Evolutionary conservation across 2,888 invertebrate species (phyloP).

Genomic region (Synanthedon vespiformis): DNA sequence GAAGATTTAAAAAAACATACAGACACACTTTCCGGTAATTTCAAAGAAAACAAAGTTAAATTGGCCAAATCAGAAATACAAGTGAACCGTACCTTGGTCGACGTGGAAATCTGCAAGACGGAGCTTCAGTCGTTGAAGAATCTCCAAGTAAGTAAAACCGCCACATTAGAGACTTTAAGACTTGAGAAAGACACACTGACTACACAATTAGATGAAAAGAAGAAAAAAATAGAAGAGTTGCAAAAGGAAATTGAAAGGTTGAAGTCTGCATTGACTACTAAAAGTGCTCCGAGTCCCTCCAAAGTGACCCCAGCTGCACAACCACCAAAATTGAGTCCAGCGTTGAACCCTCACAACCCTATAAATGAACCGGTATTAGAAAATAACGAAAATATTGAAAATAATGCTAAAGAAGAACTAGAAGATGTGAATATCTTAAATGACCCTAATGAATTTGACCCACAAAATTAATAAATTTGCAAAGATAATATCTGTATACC

Average conservation of each 20-base stretch:
- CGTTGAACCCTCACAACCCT: conserved; percentile 39
- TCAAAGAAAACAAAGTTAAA: conserved; percentile 35
- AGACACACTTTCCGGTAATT: conserved; percentile 32
- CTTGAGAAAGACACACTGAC: conserved; percentile 56
- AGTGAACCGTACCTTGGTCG: conserved; percentile 46
- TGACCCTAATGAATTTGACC: conserved; percentile 53
- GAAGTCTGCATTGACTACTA: conserved; percentile 44
- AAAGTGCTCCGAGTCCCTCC: conserved; percentile 37
- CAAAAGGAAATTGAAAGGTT: conserved; percentile 49
- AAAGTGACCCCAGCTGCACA: conserved; percentile 53
- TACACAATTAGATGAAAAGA: conserved; percentile 43
- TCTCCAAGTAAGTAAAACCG: conserved; percentile 55
- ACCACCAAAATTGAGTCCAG: conserved; percentile 48
- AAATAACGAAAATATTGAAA: conserved; percentile 7
- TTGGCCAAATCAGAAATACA: conserved; percentile 42
- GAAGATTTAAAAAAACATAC: conserved; percentile 46
- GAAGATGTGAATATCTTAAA: conserved; percentile 52
- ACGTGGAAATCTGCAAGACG: conserved; percentile 53
- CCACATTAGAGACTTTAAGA: conserved; percentile 52
- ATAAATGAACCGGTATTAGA: conserved; percentile 52
- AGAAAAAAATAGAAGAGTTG: conserved; percentile 47
- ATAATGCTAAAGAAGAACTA: conserved; percentile 63
- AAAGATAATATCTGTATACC: background rate
- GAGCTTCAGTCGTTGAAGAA: conserved; percentile 59
- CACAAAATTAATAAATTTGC: conserved; percentile 24